Percentiles rank a stretch among this genome's conserved stretches.
These are phyloP conservation scores for Aphelenchoides fujianensis DNA, from an alignment of 1,140 invertebrate genomes.

Conservation along the genomic window DNA sequence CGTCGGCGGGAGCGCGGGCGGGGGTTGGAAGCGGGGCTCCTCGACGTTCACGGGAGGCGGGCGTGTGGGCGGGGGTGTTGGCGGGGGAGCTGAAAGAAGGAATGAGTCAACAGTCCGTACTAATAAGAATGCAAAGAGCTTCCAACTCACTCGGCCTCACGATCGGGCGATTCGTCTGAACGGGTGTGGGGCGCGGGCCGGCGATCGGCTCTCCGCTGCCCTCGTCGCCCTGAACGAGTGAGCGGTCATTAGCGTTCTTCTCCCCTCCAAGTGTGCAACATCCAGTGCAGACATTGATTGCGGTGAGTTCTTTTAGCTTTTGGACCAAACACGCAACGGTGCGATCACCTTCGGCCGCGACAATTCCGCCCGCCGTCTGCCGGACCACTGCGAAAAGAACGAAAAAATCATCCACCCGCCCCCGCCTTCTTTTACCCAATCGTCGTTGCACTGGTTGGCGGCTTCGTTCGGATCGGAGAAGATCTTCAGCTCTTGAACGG, in stretches of 20 bases:
- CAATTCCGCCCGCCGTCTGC: conserved; percentile 8
- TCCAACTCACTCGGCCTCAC: background rate
- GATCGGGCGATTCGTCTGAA: background rate
- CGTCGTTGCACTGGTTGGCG: conserved; percentile 70
- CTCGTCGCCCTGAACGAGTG: background rate
- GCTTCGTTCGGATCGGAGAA: conserved; percentile 71
- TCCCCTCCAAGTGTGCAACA: no score
- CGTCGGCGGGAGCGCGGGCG: background rate
- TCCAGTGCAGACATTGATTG: no score
- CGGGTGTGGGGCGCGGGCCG: background rate
- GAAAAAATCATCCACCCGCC: no score
- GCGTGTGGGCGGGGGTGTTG: background rate
- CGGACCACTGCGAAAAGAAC: conserved; percentile 9
- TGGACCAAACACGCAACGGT: no score
- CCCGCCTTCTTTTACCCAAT: conserved; percentile 37
- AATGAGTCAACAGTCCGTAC: no score
- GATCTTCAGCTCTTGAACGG: conserved; percentile 74
- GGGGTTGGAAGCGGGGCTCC: background rate
- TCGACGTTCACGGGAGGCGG: background rate
- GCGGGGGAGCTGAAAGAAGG: background rate
- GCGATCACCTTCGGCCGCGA: background rate
- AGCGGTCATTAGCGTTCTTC: no score
- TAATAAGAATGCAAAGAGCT: background rate
- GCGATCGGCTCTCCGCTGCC: background rate
- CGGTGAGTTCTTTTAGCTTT: no score